Evolutionary conservation across 64 coral and sea anemone species (phyloP).

Genomic region (Montipora foliosa): DNA sequence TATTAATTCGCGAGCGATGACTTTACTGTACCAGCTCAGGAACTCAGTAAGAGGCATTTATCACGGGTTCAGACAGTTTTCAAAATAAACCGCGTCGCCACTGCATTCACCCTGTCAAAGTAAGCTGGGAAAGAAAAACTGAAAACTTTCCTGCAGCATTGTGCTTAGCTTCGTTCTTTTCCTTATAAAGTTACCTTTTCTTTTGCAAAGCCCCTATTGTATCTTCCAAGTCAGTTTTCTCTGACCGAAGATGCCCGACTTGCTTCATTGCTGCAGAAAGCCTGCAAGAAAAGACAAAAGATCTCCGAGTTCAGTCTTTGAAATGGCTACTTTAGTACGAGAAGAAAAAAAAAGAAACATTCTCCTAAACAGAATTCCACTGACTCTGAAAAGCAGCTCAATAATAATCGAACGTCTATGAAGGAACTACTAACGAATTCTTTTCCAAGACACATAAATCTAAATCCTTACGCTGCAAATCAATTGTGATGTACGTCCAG

Average conservation of each 20-base stretch:
- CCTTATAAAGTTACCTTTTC: slow-evolving; percentile 69
- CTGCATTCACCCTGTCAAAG: no score
- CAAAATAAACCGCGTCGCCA: no score
- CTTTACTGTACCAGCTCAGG: no score
- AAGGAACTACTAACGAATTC: not conserved
- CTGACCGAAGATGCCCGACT: slow-evolving; percentile 62
- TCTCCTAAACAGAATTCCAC: not conserved
- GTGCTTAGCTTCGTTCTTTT: not conserved
- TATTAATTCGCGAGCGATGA: no score
- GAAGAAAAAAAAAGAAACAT: not conserved
- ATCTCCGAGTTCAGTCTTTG: not conserved
- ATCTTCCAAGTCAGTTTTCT: slow-evolving; percentile 91
- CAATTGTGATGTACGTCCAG: not conserved
- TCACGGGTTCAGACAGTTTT: no score
- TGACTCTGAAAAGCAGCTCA: no score
- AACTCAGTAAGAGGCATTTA: no score
- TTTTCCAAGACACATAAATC: not conserved
- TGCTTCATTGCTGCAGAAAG: slow-evolving; percentile 79
- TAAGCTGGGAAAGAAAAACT: no score
- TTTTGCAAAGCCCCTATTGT: slow-evolving; percentile 75
- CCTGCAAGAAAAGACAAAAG: slow-evolving; percentile 16
- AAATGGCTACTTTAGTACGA: not conserved
- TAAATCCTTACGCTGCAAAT: not conserved
- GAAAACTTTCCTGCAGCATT: not conserved
- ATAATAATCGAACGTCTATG: not conserved